These are phyloP conservation scores for Ondatra zibethicus DNA, from an alignment of 2,113 vertebrate species.

Conservation along the genomic window DNA sequence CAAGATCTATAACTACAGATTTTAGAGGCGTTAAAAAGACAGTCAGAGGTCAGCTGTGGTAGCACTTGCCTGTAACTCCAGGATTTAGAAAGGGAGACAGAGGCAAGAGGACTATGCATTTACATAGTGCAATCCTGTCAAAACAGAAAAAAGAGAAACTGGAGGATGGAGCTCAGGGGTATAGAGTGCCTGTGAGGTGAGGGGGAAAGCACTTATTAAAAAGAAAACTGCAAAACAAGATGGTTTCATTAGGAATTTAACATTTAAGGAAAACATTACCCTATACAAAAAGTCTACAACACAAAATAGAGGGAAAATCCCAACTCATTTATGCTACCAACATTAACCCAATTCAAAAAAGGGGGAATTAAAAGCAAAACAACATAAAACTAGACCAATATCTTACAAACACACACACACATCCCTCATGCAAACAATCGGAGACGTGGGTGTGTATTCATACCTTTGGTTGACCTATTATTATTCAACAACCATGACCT, in stretches of 20 bases:
- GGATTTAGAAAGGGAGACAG: too few relatives aligned
- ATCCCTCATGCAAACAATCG: background rate
- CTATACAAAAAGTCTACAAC: constrained; percentile 5
- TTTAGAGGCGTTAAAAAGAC: background rate
- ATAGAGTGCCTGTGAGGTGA: background rate
- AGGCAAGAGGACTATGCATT: background rate
- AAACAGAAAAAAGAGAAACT: background rate
- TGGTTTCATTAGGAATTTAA: background rate
- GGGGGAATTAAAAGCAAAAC: background rate
- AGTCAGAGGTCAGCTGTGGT: background rate
- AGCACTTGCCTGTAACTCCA: background rate
- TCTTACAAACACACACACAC: background rate
- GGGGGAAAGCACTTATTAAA: background rate
- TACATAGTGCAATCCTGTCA: background rate
- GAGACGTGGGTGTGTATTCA: background rate
- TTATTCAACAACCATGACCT: background rate
- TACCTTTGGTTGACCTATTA: background rate
- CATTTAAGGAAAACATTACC: background rate
- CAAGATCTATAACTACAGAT: background rate
- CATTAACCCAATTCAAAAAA: background rate
- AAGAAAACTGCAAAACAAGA: background rate
- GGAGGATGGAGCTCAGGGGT: background rate
- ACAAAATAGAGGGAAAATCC: background rate
- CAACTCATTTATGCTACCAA: background rate
- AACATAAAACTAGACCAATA: background rate